Evolutionary conservation across 2,113 vertebrate genomes (phyloP), one percentile per base, ranked within the genome.

Genomic region (Engraulis encrasicolus): DNA sequence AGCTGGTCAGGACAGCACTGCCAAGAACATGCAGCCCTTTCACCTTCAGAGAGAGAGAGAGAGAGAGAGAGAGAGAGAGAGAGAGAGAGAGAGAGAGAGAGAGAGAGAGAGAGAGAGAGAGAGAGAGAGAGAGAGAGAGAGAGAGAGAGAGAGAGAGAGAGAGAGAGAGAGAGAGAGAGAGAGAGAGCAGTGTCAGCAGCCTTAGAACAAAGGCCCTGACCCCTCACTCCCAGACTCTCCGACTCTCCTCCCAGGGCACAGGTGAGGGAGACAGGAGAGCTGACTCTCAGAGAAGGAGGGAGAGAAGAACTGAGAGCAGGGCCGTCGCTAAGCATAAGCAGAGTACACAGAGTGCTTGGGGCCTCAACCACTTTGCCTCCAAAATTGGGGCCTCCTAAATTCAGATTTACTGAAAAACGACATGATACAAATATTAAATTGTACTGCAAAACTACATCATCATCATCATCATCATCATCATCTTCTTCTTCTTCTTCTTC

Each of bases 1-100:
- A 94, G 91, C 91, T 94, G 93, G 89, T 90, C 88, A 79, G 85
- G 91, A 89, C 91, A 92, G 91, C 82, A 83, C 92, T 95, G 93
- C 91, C 93, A 94, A 88, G 82, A 90, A 89, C 92, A 92, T 90
- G 34, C 86, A 79, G 66, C 6, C 31, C 31, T 71, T 88, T 34
- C 83, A 83, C 80, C 88, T 82, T 50, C 27, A 66, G 12, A 45
- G 78, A 3, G 34, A n/a, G 84, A 84, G 80, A 84, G 81, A n/a
- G 84, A 84, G 80, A 84, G 81, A n/a, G 84, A 84, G 80, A 84
- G 81, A n/a, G 84, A 84, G 80, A 84, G 81, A n/a, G 84, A 84
- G 80, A 84, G 81, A n/a, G 84, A 84, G 80, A 84, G 81, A n/a
- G 84, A 84, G 80, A 84, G 81, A n/a, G 84, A 84, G 80, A 84